Evolutionary conservation across 2,888 invertebrate genomes (phyloP).

Genomic region (Spatulosminthurus flaviceps): DNA sequence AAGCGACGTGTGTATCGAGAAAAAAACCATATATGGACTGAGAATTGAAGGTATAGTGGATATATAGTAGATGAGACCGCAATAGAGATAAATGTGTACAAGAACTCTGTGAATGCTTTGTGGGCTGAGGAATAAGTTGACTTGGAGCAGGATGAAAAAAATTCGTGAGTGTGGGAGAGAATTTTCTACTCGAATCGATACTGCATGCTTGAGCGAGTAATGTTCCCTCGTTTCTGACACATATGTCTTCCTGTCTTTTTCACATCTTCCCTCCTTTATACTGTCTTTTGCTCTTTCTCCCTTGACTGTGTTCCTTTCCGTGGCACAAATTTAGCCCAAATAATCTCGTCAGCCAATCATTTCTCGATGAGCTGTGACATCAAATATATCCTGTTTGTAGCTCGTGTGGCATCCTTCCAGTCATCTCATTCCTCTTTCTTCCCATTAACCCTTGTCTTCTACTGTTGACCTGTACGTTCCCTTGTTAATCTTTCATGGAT

Average conservation of each 20-base stretch:
- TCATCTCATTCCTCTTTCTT: neutral
- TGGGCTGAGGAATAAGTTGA: constrained; percentile 13
- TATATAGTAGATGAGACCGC: neutral
- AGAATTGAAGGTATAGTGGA: neutral
- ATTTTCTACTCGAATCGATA: constrained; percentile 53
- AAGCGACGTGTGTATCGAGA: too few relatives aligned
- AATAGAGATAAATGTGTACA: constrained; percentile 23
- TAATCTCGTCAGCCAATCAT: constrained; percentile 48
- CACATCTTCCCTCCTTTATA: constrained; percentile 41
- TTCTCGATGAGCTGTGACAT: constrained; percentile 48
- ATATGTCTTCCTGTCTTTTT: constrained; percentile 55
- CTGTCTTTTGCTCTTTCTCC: constrained; percentile 7
- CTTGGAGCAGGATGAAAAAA: constrained; percentile 45
- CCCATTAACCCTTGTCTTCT: neutral
- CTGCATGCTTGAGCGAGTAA: constrained; percentile 51
- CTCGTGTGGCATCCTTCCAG: neutral
- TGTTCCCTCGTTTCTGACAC: constrained; percentile 52
- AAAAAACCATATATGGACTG: too few relatives aligned
- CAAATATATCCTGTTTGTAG: constrained; percentile 30
- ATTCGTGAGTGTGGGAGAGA: constrained; percentile 48
- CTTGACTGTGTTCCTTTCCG: constrained; percentile 16
- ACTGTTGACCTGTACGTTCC: neutral
- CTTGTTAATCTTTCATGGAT: neutral
- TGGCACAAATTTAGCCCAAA: constrained; percentile 37
- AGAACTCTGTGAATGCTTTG: neutral